Conservation (phyloP, 1,140 invertebrate genomes). For the Caerostris extrusa region DNA sequence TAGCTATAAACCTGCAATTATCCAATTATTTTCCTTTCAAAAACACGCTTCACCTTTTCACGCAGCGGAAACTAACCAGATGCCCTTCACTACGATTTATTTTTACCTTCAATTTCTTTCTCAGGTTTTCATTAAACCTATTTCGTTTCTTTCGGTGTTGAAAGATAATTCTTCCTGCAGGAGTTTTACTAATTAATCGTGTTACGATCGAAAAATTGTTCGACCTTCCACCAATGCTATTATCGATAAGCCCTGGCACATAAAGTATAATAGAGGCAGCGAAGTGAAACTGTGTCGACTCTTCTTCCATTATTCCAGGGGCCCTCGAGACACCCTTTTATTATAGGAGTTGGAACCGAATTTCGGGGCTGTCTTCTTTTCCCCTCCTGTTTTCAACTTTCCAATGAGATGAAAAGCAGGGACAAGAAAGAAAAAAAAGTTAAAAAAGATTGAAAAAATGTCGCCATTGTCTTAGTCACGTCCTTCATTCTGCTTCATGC, state of each 20-base stretch:
- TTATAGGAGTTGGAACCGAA: constrained; percentile 24
- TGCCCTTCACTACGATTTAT: background rate
- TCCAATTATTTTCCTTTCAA: too few species aligned
- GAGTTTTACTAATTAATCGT: constrained; percentile 25
- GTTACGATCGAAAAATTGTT: constrained; percentile 13
- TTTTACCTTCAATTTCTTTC: background rate
- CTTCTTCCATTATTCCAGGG: background rate
- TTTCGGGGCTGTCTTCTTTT: background rate
- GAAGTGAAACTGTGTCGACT: background rate
- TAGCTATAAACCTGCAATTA: too few species aligned
- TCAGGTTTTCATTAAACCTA: background rate
- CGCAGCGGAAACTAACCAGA: background rate
- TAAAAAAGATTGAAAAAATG: background rate
- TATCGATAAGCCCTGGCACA: background rate
- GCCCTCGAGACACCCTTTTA: constrained; percentile 20
- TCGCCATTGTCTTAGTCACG: constrained; percentile 36
- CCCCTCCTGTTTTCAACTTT: background rate
- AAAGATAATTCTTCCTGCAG: background rate
- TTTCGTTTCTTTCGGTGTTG: background rate
- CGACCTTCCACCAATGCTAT: background rate
- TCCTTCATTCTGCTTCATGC: constrained; percentile 13
- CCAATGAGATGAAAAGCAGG: background rate
- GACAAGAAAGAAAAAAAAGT: too few species aligned
- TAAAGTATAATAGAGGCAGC: constrained; percentile 15
- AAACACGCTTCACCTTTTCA: too few species aligned